These are phyloP conservation scores for Coleophora flavipennella DNA, from an alignment of 2,888 invertebrate species.

Conservation along the genomic window DNA sequence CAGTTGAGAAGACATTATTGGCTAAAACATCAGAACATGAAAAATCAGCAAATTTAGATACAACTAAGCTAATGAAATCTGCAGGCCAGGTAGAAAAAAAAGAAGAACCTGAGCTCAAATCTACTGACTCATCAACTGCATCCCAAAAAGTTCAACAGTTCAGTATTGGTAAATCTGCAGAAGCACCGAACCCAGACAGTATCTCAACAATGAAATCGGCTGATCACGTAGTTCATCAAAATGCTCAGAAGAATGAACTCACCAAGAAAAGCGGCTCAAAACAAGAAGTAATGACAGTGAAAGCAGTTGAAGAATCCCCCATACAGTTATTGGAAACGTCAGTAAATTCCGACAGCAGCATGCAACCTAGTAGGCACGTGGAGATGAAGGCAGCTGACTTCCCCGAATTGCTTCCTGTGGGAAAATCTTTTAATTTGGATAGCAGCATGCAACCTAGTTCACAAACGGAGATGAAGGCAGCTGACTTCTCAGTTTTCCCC, in stretches of 20 bases:
- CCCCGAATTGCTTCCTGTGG: no score
- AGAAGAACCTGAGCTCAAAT: background rate
- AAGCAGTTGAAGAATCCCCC: background rate
- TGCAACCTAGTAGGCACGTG: conserved; percentile 21
- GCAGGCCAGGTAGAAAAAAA: conserved; percentile 1
- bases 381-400: no score
- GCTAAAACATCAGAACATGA: conserved; percentile 1
- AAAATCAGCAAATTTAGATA: conserved; percentile 4
- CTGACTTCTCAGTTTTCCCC: no score
- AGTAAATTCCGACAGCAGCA: conserved; percentile 17
- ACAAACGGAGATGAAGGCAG: no score
- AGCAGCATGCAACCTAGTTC: no score
- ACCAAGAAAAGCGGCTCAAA: background rate
- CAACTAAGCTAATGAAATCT: conserved; percentile 11
- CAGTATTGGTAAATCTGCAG: no score
- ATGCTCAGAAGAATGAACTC: background rate
- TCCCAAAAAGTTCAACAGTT: no score
- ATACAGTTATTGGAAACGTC: background rate
- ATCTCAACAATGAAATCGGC: conserved; percentile 1
- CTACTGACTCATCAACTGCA: no score
- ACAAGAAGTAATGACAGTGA: background rate
- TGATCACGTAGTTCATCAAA: background rate
- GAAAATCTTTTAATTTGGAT: no score
- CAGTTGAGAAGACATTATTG: background rate
- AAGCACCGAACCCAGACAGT: background rate